Conservation (phyloP, 2,113 vertebrate genomes). For the Lepidothrix coronata region DNA sequence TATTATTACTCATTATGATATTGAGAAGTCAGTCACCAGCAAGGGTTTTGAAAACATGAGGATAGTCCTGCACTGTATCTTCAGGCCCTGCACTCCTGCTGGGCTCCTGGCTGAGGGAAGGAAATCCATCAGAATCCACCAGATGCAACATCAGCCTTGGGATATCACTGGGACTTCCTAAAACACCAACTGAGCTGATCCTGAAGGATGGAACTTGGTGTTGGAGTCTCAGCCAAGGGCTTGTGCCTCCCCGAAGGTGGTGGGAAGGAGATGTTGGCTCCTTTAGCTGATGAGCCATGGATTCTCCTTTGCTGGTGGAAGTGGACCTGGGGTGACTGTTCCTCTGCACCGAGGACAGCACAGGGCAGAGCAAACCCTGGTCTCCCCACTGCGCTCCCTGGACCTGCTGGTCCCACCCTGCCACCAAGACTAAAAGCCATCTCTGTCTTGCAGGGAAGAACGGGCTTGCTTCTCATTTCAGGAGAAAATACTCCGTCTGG, state of each 20-base stretch:
- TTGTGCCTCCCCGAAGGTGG: background rate
- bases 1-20: background rate
- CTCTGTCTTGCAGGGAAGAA: background rate
- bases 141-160: background rate
- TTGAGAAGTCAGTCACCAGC: background rate
- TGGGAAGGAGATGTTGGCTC: background rate
- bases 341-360: background rate
- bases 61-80: background rate
- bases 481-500: slow-evolving; percentile 32
- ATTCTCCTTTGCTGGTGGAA: background rate
- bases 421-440: background rate
- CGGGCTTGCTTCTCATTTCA: background rate
- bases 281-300: background rate
- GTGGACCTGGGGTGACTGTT: background rate
- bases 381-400: background rate
- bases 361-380: background rate
- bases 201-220: background rate
- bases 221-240: background rate
- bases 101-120: background rate
- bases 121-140: background rate
- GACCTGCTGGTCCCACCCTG: background rate
- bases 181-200: background rate
- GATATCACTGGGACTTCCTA: background rate
- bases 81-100: background rate
- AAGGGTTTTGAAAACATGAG: background rate